These are phyloP conservation scores for Drosophila micromelanica DNA, from an alignment of 1,140 invertebrate genomes.

Conservation along the genomic window DNA sequence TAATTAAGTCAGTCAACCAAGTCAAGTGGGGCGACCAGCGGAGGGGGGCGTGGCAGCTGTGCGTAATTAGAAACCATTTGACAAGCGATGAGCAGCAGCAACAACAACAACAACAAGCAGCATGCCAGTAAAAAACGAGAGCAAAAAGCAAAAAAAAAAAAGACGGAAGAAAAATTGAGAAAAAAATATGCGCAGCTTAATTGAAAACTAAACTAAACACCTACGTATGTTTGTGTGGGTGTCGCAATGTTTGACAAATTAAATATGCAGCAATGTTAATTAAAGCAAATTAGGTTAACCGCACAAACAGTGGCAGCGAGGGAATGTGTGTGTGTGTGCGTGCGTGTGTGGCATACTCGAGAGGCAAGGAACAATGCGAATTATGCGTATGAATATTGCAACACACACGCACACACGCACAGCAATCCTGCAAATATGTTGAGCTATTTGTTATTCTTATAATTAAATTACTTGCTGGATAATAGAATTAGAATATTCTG, in stretches of 20 bases:
- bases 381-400: conserved; percentile 20
- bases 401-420: conserved; percentile 2
- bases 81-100: conserved; percentile 48
- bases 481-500: too few species aligned
- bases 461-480: neutral
- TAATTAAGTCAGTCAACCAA: conserved; percentile 79
- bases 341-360: neutral
- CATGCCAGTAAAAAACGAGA: conserved; percentile 17
- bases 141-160: conserved; percentile 26
- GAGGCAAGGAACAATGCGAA: conserved; percentile 30
- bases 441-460: neutral
- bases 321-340: neutral
- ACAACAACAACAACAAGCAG: conserved; percentile 11
- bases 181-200: conserved; percentile 55
- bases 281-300: conserved; percentile 80
- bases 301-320: conserved; percentile 26
- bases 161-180: conserved; percentile 11
- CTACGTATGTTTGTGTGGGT: conserved; percentile 23
- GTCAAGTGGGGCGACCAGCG: conserved; percentile 20
- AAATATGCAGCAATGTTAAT: conserved; percentile 78
- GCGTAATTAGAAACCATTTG: conserved; percentile 68
- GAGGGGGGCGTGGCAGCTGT: conserved; percentile 42
- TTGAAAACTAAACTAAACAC: conserved; percentile 64
- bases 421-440: neutral
- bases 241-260: conserved; percentile 65